These are phyloP conservation scores for Atlantisia rogersi DNA, from an alignment of 2,113 vertebrate genomes.

Conservation along the genomic window DNA sequence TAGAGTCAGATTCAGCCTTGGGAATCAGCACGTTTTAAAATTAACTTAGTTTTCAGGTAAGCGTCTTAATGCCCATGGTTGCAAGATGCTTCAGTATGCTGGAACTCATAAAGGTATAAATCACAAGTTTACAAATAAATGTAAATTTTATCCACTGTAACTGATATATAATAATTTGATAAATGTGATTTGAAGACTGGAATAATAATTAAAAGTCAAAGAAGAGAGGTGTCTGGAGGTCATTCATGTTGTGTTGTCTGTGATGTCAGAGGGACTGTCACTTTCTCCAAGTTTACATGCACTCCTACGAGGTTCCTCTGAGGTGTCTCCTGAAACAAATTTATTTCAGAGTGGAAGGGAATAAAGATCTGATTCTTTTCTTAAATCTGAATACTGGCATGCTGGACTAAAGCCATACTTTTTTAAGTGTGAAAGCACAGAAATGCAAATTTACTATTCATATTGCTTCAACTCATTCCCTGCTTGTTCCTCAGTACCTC, in stretches of 20 bases:
- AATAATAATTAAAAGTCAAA: not conserved
- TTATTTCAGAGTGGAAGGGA: not conserved
- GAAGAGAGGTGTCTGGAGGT: not conserved
- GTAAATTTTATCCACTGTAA: not conserved
- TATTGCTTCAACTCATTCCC: not conserved
- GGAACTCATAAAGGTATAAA: not conserved
- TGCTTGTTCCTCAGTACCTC: not conserved
- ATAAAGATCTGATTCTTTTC: not conserved
- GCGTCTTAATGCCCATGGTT: rapidly evolving
- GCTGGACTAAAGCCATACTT: not conserved
- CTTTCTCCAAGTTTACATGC: not conserved
- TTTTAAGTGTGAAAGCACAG: not conserved
- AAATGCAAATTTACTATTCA: rapidly evolving
- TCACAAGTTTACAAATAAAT: not conserved
- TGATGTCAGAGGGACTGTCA: not conserved
- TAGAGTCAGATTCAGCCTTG: not conserved
- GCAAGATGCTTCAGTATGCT: not conserved
- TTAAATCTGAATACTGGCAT: not conserved
- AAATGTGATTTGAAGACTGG: not conserved
- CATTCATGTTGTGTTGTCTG: too few species aligned
- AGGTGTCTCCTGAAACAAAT: not conserved
- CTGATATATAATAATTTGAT: not conserved
- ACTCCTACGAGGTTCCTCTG: not conserved
- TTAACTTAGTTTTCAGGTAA: not conserved
- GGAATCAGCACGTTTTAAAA: not conserved